Conservation (phyloP, 2,113 vertebrate species). For the Notechis scutatus region DNA sequence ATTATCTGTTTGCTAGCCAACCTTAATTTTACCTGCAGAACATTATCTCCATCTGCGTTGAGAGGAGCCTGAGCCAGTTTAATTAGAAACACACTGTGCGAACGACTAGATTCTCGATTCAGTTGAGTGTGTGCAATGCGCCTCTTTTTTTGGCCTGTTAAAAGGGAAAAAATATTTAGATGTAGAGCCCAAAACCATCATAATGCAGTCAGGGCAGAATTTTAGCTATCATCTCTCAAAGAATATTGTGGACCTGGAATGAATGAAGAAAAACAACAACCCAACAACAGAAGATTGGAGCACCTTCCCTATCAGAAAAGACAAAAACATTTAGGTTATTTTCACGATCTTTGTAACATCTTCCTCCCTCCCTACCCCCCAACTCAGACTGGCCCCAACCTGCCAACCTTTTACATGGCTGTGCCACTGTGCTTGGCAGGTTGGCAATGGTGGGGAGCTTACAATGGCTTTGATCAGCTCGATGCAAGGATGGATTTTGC, state of each 20-base stretch:
- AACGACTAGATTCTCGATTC: slow-evolving; percentile 92
- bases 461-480: background rate
- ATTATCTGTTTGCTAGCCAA: background rate
- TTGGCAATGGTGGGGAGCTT: background rate
- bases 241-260: background rate
- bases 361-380: background rate
- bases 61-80: slow-evolving; percentile 91
- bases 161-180: background rate
- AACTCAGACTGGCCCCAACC: background rate
- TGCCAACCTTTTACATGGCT: background rate
- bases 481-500: background rate
- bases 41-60: slow-evolving; percentile 87
- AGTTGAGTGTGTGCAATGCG: slow-evolving; percentile 85
- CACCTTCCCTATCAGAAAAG: background rate
- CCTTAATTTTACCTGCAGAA: slow-evolving; percentile 80
- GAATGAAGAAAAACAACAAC: background rate
- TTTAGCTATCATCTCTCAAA: background rate
- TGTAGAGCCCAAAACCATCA: background rate
- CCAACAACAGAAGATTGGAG: too few relatives aligned
- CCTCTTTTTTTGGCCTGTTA: slow-evolving; percentile 76
- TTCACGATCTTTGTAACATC: background rate
- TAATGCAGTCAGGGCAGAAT: background rate
- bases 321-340: background rate
- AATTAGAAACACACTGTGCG: slow-evolving; percentile 90
- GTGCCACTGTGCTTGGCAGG: background rate